Evolutionary conservation across 2,797 vertebrate genomes (phyloP).

Genomic region (Pseudochaenichthys georgianus): DNA sequence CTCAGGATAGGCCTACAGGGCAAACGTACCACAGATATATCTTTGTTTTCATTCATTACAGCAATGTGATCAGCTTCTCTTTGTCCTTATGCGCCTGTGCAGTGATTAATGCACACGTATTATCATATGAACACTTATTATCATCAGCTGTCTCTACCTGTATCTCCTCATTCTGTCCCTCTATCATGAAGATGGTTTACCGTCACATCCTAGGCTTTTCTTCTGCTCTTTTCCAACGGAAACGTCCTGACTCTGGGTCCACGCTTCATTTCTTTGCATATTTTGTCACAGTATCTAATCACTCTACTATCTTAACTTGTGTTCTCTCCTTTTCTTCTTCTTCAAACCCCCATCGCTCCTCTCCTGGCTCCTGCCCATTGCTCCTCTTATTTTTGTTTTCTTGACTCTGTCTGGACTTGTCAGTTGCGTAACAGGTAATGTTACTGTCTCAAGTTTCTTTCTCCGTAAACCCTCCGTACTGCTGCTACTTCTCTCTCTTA

Average conservation of each 20-base stretch:
- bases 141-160: slow-evolving; percentile 37
- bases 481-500: slow-evolving; percentile 40
- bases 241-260: slow-evolving; percentile 37
- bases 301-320: slow-evolving; percentile 73
- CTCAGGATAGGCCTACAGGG: slow-evolving; percentile 5
- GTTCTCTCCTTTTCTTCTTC: slow-evolving; percentile 64
- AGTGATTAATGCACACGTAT: slow-evolving; percentile 18
- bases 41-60: slow-evolving; percentile 12
- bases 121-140: slow-evolving; percentile 20
- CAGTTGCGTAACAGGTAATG: slow-evolving; percentile 88
- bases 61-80: slow-evolving; percentile 24
- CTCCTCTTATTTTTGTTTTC: slow-evolving; percentile 62
- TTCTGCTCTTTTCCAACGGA: slow-evolving; percentile 31
- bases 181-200: slow-evolving; percentile 38
- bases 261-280: slow-evolving; percentile 53
- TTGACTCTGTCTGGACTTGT: slow-evolving; percentile 87
- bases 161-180: slow-evolving; percentile 44
- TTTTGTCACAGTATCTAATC: slow-evolving; percentile 61
- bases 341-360: slow-evolving; percentile 66
- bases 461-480: slow-evolving; percentile 44
- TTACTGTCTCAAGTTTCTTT: slow-evolving; percentile 74
- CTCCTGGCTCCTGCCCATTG: slow-evolving; percentile 67
- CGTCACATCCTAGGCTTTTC: slow-evolving; percentile 14
- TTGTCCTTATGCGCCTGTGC: slow-evolving; percentile 2
- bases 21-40: slow-evolving; percentile 23